Base-by-base conservation (phyloP, 2,797 vertebrate species). In the Poecilia wingei region DNA sequence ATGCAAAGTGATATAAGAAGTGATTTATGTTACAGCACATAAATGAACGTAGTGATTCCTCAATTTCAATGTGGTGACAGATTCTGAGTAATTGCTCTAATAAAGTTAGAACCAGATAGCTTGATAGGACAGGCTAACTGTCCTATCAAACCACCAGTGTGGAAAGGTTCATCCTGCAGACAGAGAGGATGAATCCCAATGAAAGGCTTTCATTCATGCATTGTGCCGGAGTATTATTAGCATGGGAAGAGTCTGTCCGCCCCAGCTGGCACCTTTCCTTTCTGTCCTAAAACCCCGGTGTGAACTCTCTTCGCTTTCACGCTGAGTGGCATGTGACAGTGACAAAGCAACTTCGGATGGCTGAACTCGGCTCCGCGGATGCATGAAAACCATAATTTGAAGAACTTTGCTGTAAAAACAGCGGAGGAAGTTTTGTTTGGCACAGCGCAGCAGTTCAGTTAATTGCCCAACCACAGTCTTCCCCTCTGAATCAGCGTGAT, bases 401-500 rank as follows among this genome's bases (percentile, higher is more conserved):
- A 93, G 92, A 90, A 89, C 86, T 92, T 88, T 91, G 90, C 94
- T 94, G 89, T 93, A 93, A 95, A 95, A 96, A 95, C 95, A 95
- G 83, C 83, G 85, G 89, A 95, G 95, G 95, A 96, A 95, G 95
- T 96, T 95, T 95, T 95, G 89, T 89, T 96, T 96, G 96, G 95
- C 95, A 86, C 78, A 53, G 89, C 79, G 74, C 83, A 28, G 88
- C 83, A 79, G 91, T 91, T 91, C 77, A 91, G 90, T 95, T 96
- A 95, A 95, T 96, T 95, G 91, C 88, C 93, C 81, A 75, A 95
- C 94, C 94, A 87, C 94, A 95, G 94, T 86, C 91, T 94, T 95
- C 93, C 93, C 92, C 90, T 92, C 89, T 86, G 93, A 93, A 94
- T 91, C 91, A 91, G 89, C 81, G 82, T 92, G 91, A 92, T 92